Evolutionary conservation across 2,797 vertebrate species (phyloP).

Genomic region (Hyperoplus lanceolatus): DNA sequence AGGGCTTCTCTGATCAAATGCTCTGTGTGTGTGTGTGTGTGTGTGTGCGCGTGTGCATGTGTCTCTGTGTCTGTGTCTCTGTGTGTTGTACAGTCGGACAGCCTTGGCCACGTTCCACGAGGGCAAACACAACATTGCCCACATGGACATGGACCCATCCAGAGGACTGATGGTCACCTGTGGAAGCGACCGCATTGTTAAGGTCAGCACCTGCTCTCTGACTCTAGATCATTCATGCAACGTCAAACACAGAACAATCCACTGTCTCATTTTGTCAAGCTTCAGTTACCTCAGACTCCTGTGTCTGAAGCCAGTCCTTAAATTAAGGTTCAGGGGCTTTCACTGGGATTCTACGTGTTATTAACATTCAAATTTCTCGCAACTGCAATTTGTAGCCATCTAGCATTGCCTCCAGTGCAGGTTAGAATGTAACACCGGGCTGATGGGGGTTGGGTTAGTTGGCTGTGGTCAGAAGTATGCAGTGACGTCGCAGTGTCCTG

Average conservation of each 20-base stretch:
- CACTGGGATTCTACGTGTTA: too few species aligned
- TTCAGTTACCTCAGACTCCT: not conserved
- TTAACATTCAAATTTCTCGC: too few species aligned
- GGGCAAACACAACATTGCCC: slow-evolving; percentile 97
- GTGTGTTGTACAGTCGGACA: slow-evolving; percentile 86
- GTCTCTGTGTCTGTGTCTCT: slow-evolving; percentile 38
- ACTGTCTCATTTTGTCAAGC: not conserved
- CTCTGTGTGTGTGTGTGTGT: slow-evolving; percentile 20
- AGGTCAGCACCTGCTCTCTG: slow-evolving; percentile 85
- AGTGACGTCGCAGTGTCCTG: too few species aligned
- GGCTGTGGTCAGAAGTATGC: too few species aligned
- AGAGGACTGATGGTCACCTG: slow-evolving; percentile 98
- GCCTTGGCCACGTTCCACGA: slow-evolving; percentile 97
- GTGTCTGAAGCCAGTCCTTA: not conserved
- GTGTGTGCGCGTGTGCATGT: slow-evolving; percentile 26
- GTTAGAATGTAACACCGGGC: too few species aligned
- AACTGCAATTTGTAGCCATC: too few species aligned
- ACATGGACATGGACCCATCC: slow-evolving; percentile 96
- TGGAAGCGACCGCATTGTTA: slow-evolving; percentile 94
- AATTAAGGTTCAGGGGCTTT: too few species aligned
- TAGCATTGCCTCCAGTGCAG: too few species aligned
- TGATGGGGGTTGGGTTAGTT: too few species aligned
- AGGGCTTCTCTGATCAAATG: slow-evolving; percentile 19
- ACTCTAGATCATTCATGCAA: slow-evolving; percentile 28
- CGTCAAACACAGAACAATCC: not conserved